phyloP scores from a whole-genome alignment of 2,888 invertebrate genomes.

The Archips crataeganus region DNA sequence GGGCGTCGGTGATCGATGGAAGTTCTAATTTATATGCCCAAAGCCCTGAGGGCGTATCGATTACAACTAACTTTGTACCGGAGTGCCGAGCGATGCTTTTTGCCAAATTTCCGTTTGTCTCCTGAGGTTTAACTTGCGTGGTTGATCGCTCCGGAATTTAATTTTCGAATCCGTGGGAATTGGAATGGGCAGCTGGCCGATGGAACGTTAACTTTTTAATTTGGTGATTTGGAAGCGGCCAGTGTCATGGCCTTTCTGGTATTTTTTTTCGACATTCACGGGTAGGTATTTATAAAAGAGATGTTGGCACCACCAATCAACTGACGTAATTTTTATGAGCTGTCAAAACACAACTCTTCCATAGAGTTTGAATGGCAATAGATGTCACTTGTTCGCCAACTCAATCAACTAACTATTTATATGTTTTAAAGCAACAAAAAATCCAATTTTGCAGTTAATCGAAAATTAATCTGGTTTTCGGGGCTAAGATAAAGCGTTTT shows the following conservation, averaged over 20 bases:
- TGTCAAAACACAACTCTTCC: no score
- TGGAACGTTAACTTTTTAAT: not conserved
- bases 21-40: constrained; percentile 84
- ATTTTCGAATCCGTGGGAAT: constrained; percentile 38
- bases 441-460: no score
- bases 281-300: no score
- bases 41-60: constrained; percentile 85
- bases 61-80: constrained; percentile 76
- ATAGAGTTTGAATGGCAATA: no score
- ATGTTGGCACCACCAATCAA: no score
- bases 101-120: constrained; percentile 71
- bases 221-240: not conserved
- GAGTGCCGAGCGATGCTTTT: constrained; percentile 68
- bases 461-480: no score
- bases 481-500: no score
- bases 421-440: no score
- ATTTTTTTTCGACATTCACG: no score
- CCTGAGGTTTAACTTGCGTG: constrained; percentile 61
- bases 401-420: no score
- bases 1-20: constrained; percentile 83
- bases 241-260: not conserved
- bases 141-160: constrained; percentile 43
- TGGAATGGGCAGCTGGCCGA: constrained; percentile 14
- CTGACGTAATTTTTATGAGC: no score
- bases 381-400: no score